Evolutionary conservation across 2,888 invertebrate species (phyloP), one percentile per base, ranked within the genome.

Genomic region (Cephus pulcher): DNA sequence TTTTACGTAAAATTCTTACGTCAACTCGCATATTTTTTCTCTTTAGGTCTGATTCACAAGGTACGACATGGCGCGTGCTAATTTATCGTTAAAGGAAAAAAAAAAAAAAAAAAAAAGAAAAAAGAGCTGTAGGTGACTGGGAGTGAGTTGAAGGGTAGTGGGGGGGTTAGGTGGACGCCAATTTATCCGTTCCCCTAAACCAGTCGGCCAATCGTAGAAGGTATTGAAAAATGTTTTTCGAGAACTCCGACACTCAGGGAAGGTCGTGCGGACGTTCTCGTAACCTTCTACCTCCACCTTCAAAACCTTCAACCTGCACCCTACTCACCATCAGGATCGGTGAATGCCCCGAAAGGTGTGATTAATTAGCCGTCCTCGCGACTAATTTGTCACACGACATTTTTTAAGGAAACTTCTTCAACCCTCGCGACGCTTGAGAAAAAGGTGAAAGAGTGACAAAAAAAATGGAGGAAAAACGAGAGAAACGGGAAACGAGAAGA

Each of bases 341-440:
- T 71, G 71, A 71, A 71, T 71, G 71, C 32, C 32, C 34, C 71
- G 0, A 34, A 12, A 33, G 71, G 34, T 34, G 32, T 71, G 71
- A 71, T 71, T 71, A 71, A 71, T 71, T 34, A 34, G 34, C 71
- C 71, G 71, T 71, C 32, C 34, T 71, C 9, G 32, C 32, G 71
- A 71, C 71, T 71, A 71, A 71, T 71, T 71, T 71, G 12, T 71
- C 71, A 71, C 71, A 23, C 15, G 71, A 71, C 71, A 34, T 34
- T 71, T 71, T 71, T 71, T 34, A 12, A 34, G 71, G 33, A 71
- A 71, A 71, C 12, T 71, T 70, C 33, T 70, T 71, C 34, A 4
- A 9, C 56, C 56, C 23, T 71, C 71, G 71, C 33, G 71, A 71
- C 23, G 71, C 56, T 23, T 56, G 56, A 56, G 56, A 56, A 71